These are phyloP conservation scores for Eledone cirrhosa DNA, from an alignment of 2,888 invertebrate genomes.

Conservation along the genomic window DNA sequence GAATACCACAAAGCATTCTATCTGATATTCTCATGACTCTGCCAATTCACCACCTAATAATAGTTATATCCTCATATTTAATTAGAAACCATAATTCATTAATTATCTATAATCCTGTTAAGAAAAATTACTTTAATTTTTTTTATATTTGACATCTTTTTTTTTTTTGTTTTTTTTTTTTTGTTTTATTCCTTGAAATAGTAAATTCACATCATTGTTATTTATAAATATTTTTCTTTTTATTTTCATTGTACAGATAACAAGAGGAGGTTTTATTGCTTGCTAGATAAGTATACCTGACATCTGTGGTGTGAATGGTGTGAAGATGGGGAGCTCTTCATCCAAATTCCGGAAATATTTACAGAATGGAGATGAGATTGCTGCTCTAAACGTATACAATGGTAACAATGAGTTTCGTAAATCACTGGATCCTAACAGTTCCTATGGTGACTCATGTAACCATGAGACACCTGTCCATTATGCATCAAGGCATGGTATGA, in stretches of 20 bases:
- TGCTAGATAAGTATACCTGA: slow-evolving; percentile 7
- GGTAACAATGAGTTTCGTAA: slow-evolving; percentile 74
- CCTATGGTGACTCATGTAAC: slow-evolving; percentile 75
- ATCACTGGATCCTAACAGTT: slow-evolving; percentile 75
- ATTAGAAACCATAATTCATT: too few species aligned
- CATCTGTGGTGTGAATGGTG: slow-evolving; percentile 23
- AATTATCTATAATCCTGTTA: too few species aligned
- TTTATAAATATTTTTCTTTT: neutral
- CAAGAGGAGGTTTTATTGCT: slow-evolving; percentile 13
- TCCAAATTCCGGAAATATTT: slow-evolving; percentile 78
- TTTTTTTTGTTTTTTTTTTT: too few species aligned
- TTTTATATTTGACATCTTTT: too few species aligned
- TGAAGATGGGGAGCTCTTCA: slow-evolving; percentile 75
- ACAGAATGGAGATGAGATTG: slow-evolving; percentile 77
- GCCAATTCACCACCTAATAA: too few species aligned
- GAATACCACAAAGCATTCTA: too few species aligned
- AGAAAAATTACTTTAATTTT: too few species aligned
- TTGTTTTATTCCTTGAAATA: too few species aligned
- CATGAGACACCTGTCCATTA: slow-evolving; percentile 77
- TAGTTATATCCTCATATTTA: too few species aligned
- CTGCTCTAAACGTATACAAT: slow-evolving; percentile 76
- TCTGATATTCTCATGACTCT: too few species aligned
- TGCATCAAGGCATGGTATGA: slow-evolving; percentile 75
- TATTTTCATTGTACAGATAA: slow-evolving; percentile 1
- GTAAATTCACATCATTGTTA: neutral